These are phyloP conservation scores for Brachypteracias leptosomus DNA, from an alignment of 2,113 vertebrate genomes.

Conservation along the genomic window DNA sequence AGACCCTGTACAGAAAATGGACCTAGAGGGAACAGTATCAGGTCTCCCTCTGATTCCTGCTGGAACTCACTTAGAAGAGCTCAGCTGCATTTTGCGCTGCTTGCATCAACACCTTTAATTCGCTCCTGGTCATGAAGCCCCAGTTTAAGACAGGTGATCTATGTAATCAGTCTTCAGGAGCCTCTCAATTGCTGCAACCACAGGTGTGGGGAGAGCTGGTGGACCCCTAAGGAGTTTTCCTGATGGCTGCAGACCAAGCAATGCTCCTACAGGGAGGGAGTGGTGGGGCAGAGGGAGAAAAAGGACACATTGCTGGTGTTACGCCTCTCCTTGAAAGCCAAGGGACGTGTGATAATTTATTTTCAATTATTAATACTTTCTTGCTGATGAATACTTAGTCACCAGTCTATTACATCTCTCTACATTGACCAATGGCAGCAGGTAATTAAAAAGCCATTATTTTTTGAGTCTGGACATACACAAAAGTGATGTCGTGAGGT, in stretches of 20 bases:
- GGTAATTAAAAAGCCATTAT: not conserved
- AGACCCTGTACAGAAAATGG: not conserved
- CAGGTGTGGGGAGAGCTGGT: fast-evolving
- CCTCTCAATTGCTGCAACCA: not conserved
- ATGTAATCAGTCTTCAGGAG: not conserved
- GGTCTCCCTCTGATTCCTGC: not conserved
- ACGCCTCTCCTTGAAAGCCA: not conserved
- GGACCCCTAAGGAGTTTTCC: not conserved
- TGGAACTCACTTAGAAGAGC: not conserved
- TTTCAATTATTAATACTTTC: not conserved
- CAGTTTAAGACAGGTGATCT: too few species aligned
- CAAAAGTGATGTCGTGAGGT: not conserved
- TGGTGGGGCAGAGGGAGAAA: not conserved
- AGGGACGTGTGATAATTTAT: not conserved
- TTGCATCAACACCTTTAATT: not conserved
- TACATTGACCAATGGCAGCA: not conserved
- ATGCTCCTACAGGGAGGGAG: too few species aligned
- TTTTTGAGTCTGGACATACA: not conserved
- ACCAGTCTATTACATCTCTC: too few species aligned
- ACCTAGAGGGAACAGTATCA: not conserved
- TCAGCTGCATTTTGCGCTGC: not conserved
- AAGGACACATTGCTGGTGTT: not conserved
- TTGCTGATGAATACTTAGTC: not conserved
- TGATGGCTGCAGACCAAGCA: not conserved
- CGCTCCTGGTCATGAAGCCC: not conserved